Base-by-base conservation (phyloP, 1,140 invertebrate genomes). In the Metaphire vulgaris region DNA sequence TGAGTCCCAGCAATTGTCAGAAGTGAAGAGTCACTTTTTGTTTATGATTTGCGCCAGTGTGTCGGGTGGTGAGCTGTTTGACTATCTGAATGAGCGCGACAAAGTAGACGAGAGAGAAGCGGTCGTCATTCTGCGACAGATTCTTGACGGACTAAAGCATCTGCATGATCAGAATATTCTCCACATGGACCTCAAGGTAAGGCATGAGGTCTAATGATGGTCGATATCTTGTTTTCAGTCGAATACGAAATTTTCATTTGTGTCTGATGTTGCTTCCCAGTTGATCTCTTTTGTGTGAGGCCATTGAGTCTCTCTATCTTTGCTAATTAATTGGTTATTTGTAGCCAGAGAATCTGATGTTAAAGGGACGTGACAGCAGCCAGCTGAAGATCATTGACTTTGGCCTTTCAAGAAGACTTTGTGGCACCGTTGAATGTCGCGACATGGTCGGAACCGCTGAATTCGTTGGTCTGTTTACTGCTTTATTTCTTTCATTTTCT, bases 331-430 rank as follows among this genome's bases (percentile, higher is more conserved):
- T 33, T 74, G 74, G 76, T 29, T 66, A 72, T 72, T 81, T 81
- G 34, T 80, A 88, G 88, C 89, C 89, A 70, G 89, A 90, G 81
- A 90, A 90, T 81, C 86, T 90, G 64, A 87, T 90, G 83, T 76
- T 90, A 28, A 80, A 86, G 67, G 83, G 85, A 79, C 80, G 82
- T 28, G 83, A 85, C 67, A 84, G 86, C 32, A 83, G 85, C 81
- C 81, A 85, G 21, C 87, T 90, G 56, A 90, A 90, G 81, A 81
- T 90, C n/a, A 90, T 90, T 83, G 91, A 92, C 84, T 90, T 92
- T 86, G 91, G 91, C 71, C 84, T 92, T 56, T 90, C 90, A 6
- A 86, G 89, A 84, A 84, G 84, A 69, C 85, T 90, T 16, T 75
- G 78, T 0, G 82, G 85, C 2, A 86, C 84, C 26, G 80, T 83